Evolutionary conservation across 2,888 invertebrate genomes (phyloP), one percentile per base, ranked within the genome.

Genomic region (Tipula helvola): DNA sequence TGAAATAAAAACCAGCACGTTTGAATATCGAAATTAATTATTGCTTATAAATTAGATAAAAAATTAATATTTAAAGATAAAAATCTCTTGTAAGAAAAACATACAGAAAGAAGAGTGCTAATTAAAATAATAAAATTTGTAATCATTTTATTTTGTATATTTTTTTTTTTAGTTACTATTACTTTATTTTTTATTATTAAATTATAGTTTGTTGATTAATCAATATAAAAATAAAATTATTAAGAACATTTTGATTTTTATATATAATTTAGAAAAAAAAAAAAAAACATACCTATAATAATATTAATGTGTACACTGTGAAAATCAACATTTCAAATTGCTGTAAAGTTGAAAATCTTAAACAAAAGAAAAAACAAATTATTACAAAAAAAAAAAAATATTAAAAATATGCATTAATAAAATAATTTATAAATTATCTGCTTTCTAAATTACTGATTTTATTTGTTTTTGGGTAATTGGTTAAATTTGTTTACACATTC

Each of bases 361-460:
- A 52, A 52, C 16, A 71, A 71, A 71, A n/a, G n/a, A n/a, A 57
- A 52, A 57, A 16, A 16, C 41, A 57, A 57, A 71, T 10, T 28
- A 71, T 71, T 71, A 28, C 16, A 28, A 71, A 28, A 71, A 71
- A 71, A 28, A 71, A 71, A 28, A 71, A 71, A 28, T 28, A 71
- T 71, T 10, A 52, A 71, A 71, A 71, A 18, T 71, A 71, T 71
- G 71, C 71, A 71, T 71, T 71, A 71, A 71, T 71, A 71, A 71
- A 71, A 71, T 71, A 71, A 71, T 71, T 71, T 71, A 71, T 71
- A 71, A 71, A 71, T 71, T 71, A 71, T 71, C 71, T 71, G 71
- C 71, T 71, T 71, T 71, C 71, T 71, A 71, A 71, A 71, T 71
- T 71, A 71, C 28, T 71, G 52, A 28, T 71, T 71, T 71, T 52